Conservation (phyloP, 2,797 vertebrate genomes). For the Clarias platycephalus region DNA sequence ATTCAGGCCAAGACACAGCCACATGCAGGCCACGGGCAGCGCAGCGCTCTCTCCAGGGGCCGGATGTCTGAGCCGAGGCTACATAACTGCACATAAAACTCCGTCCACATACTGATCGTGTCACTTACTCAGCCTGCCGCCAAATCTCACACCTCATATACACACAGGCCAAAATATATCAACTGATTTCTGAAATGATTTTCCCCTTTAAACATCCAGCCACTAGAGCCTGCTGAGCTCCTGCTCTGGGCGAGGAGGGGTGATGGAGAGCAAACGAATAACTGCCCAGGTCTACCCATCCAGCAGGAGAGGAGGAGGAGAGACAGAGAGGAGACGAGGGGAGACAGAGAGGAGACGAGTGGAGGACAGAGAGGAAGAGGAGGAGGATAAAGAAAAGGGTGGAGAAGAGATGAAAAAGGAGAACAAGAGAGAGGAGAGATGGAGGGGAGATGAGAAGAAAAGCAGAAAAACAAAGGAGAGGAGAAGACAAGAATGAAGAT, state of each 20-base stretch:
- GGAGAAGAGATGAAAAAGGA: not conserved
- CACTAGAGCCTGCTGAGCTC: constrained; percentile 1
- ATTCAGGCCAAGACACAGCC: constrained; percentile 37
- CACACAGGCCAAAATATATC: constrained; percentile 9
- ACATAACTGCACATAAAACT: constrained; percentile 44
- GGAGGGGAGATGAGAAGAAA: not conserved
- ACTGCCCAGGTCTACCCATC: not conserved
- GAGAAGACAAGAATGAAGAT: not conserved
- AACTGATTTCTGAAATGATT: constrained; percentile 24
- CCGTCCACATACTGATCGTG: constrained; percentile 21
- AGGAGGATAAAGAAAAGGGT: too few relatives aligned
- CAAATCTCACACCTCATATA: constrained; percentile 44
- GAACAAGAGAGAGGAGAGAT: not conserved
- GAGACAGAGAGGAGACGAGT: too few relatives aligned
- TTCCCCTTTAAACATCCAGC: constrained; percentile 8
- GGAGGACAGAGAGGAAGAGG: not conserved
- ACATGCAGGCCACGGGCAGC: constrained; percentile 23
- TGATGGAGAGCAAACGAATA: not conserved
- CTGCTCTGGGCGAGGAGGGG: not conserved
- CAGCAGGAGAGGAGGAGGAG: not conserved
- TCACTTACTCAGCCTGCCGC: constrained; percentile 14
- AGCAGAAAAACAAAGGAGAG: not conserved
- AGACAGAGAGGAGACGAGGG: too few relatives aligned
- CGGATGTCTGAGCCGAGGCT: constrained; percentile 33
- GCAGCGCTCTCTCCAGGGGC: constrained; percentile 14